phyloP scores from a whole-genome alignment of 2,797 vertebrate genomes.

The Pitangus sulphuratus region DNA sequence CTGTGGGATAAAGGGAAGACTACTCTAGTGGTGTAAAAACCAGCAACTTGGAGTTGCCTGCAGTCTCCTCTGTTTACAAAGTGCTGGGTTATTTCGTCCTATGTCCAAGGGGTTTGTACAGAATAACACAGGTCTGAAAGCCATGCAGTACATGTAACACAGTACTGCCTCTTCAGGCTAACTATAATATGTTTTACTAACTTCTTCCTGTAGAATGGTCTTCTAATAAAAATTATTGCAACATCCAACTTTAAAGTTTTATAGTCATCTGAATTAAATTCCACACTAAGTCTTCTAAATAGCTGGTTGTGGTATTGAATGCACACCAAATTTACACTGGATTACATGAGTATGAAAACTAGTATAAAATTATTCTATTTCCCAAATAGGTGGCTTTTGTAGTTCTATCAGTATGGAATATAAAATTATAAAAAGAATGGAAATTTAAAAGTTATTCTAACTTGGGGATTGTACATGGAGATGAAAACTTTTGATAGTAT shows the following conservation, averaged over 20 bases:
- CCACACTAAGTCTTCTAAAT: neutral
- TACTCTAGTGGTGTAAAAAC: neutral
- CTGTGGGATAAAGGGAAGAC: neutral
- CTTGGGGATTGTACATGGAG: neutral
- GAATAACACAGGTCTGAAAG: neutral
- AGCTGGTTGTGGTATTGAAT: neutral
- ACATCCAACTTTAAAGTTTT: neutral
- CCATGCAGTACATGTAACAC: neutral
- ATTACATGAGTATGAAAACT: neutral
- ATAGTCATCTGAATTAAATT: neutral
- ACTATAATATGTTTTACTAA: neutral
- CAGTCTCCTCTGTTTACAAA: neutral
- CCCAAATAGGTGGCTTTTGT: neutral
- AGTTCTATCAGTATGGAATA: neutral
- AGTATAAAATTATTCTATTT: neutral
- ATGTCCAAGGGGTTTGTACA: neutral
- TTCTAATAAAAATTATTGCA: neutral
- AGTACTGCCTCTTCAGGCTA: neutral
- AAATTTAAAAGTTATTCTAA: neutral
- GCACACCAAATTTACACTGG: neutral
- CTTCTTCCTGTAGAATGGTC: neutral
- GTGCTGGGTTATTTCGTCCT: neutral
- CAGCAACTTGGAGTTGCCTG: neutral
- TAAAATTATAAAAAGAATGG: neutral
- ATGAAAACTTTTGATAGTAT: neutral